Evolutionary conservation across 92 coral and sea anemone genomes (phyloP).

Genomic region (Micromussa lordhowensis): DNA sequence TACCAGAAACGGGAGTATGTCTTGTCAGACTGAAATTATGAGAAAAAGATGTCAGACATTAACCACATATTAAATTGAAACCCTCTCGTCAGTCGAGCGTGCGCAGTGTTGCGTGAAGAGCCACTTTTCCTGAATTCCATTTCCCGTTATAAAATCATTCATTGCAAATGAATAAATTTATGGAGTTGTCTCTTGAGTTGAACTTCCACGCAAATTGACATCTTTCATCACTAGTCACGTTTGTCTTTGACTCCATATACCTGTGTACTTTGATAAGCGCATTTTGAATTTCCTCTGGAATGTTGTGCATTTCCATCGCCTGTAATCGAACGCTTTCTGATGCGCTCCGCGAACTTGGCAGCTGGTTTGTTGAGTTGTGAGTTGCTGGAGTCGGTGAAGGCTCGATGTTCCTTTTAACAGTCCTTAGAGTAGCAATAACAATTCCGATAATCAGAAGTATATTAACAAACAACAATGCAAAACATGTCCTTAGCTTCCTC

Average conservation of each 20-base stretch:
- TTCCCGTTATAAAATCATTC: background rate
- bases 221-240: background rate
- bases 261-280: constrained; percentile 24
- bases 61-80: no score
- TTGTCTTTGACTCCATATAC: constrained; percentile 16
- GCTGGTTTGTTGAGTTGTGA: background rate
- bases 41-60: no score
- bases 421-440: constrained; percentile 38
- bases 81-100: no score
- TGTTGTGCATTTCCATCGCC: background rate
- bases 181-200: background rate
- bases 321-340: constrained; percentile 6
- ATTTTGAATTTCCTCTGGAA: constrained; percentile 15
- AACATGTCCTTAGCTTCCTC: constrained; percentile 39
- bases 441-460: constrained; percentile 55
- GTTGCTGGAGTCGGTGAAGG: background rate
- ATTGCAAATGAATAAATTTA: constrained; percentile 25
- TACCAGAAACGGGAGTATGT: no score
- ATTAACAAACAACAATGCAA: constrained; percentile 47
- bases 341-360: background rate
- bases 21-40: no score
- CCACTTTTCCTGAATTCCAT: no score
- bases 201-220: constrained; percentile 46
- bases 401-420: background rate
- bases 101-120: no score